Conservation (phyloP, 2,113 vertebrate species). For the Atrichornis clamosus region DNA sequence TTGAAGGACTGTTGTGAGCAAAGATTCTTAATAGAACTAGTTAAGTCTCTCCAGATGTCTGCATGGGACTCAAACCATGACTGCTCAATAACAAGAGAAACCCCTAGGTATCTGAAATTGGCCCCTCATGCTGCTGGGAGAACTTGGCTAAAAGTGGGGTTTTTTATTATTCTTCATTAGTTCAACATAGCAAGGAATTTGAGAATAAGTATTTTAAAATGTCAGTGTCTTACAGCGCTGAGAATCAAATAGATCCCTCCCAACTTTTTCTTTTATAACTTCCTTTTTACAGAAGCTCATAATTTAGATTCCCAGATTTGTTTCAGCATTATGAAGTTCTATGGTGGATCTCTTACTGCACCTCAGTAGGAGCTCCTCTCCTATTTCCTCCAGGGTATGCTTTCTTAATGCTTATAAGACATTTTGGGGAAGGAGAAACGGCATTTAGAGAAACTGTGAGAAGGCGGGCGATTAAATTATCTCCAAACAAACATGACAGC, state of each 20-base stretch:
- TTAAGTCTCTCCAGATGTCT: neutral
- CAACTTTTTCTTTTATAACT: neutral
- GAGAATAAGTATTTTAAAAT: neutral
- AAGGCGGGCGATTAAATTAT: neutral
- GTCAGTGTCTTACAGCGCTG: neutral
- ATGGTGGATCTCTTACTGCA: neutral
- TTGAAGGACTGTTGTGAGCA: neutral
- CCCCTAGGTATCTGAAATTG: neutral
- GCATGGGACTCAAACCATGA: neutral
- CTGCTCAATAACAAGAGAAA: neutral
- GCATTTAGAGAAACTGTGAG: neutral
- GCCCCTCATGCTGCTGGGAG: neutral
- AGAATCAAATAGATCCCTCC: neutral
- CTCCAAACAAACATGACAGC: neutral
- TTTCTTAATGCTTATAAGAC: neutral
- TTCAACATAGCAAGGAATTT: neutral
- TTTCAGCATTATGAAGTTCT: neutral
- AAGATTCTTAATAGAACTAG: neutral
- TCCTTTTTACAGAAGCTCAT: neutral
- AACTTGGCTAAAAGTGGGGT: neutral
- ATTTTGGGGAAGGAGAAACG: neutral
- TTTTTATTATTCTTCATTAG: neutral
- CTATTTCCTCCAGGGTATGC: neutral
- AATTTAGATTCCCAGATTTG: neutral
- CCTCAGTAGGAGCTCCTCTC: neutral